phyloP scores from a whole-genome alignment of 2,113 vertebrate genomes.

The Pseudorasbora parva region DNA sequence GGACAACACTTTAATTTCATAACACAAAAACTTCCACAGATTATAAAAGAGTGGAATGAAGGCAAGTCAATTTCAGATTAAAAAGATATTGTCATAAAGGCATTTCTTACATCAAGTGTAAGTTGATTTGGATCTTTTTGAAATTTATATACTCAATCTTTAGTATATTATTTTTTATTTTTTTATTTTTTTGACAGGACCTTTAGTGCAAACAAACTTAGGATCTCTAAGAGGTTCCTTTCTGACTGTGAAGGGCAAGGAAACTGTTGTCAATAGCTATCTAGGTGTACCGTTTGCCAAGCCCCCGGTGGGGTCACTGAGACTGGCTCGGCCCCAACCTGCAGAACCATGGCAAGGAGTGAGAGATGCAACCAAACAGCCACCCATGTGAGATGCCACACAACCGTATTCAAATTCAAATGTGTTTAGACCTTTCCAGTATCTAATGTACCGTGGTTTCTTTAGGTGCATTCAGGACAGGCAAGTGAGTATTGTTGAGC shows the following conservation, averaged over 20 bases:
- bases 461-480: constrained; percentile 71
- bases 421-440: neutral
- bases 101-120: too few species aligned
- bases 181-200: constrained; percentile 47
- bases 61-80: constrained; percentile 8
- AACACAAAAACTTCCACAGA: constrained; percentile 68
- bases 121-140: too few species aligned
- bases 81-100: too few species aligned
- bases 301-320: constrained; percentile 79
- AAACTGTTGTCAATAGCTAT: constrained; percentile 73
- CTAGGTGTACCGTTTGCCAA: constrained; percentile 86
- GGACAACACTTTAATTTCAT: constrained; percentile 67
- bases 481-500: accelerated
- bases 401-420: neutral
- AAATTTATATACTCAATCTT: too few species aligned
- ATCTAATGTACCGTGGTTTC: neutral
- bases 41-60: constrained; percentile 46
- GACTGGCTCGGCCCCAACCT: constrained; percentile 78
- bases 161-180: too few species aligned
- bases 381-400: constrained; percentile 75
- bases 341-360: constrained; percentile 79
- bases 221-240: constrained; percentile 78
- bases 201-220: constrained; percentile 70
- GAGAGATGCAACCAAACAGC: constrained; percentile 76
- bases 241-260: constrained; percentile 66